Base-by-base conservation (phyloP, 2,113 vertebrate species). In the Pipra filicauda region DNA sequence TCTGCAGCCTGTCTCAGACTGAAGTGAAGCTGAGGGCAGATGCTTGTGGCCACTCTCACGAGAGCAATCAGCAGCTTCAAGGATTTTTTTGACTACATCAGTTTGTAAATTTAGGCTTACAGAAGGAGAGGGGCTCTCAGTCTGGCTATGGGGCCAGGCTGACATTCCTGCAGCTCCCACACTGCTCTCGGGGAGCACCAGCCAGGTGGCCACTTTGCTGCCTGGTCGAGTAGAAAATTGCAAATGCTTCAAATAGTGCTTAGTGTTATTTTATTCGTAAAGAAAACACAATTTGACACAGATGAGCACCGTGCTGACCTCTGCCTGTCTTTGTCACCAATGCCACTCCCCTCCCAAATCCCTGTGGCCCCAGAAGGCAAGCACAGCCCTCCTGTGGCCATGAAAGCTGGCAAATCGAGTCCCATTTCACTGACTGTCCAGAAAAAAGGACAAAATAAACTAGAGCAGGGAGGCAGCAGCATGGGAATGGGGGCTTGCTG, bases 161-260 rank as follows among this genome's bases (percentile, higher is more conserved):
- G 90, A 9, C 3, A 2, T 96, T 96, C 57, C 96, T 48, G 78
- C 73, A 7, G 30, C 93, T 95, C 94, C 11, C 7, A n/a, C 18
- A 19, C 75, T 1, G 11, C 39, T 75, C 80, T 57, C 20, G 4
- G 89, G 84, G 90, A 93, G 87, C 74, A 37, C 43, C 52, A 91
- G 92, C 89, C 97, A 96, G 90, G 92, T 93, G 89, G 91, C 91
- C 96, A 90, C 95, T 95, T 97, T 33, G 80, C 94, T 95, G 94
- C 95, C 84, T 91, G 93, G 94, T 96, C 28, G 39, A 91, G 94
- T 96, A 97, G 98, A 98, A 98, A 97, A 98, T 96, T 96, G 95
- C 96, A 96, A 96, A 93, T 84, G 95, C 97, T 97, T 81, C 61
- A 89, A 91, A 97, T 96, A 96, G 95, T 59, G 2, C 95, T 52